Evolutionary conservation across 2,888 invertebrate genomes (phyloP), one percentile per base, ranked within the genome.

Genomic region (Blastobasis adustella): DNA sequence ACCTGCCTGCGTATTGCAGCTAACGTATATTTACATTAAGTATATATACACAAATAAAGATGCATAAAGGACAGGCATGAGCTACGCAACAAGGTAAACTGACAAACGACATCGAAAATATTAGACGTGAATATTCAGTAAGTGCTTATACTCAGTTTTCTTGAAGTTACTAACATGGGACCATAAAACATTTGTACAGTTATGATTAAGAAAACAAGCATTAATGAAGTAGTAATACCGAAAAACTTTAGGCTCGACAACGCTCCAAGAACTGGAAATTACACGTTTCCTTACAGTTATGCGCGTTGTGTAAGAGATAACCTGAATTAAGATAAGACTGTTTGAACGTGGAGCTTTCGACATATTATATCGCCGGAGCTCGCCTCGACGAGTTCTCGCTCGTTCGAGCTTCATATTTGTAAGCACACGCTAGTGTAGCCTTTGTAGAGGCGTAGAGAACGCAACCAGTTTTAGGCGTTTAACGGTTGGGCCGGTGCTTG

Each of bases 251-350:
- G 8, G 38, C 45, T 7, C n/a, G n/a, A 1, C 41, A 46, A 48
- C 51, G 38, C 49, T 48, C 54, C 49, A 51, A 48, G 46, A 52
- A 51, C 43, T 63, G 66, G 61, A 71, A 70, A 65, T 65, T 62
- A 62, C 65, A 71, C 67, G 64, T 72, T 73, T 75, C 72, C 76
- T 65, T 73, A 80, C 78, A 77, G 79, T 79, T 77, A 77, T 68
- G 65, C 71, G 79, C 71, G 79, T 77, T 80, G 74, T 75, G 76
- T 73, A 79, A 75, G 69, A 72, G 66, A 75, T 74, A 82, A 80
- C 81, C 73, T 74, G 76, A 73, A 73, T 71, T 60, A 71, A 78
- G 75, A 75, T 78, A 79, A 73, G 73, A 65, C 74, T 66, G 65
- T 77, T 77, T 69, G 71, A 71, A 71, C 56, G 64, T 65, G 64